Evolutionary conservation across 2,888 invertebrate genomes (phyloP).

Genomic region (Napeogenes inachia): DNA sequence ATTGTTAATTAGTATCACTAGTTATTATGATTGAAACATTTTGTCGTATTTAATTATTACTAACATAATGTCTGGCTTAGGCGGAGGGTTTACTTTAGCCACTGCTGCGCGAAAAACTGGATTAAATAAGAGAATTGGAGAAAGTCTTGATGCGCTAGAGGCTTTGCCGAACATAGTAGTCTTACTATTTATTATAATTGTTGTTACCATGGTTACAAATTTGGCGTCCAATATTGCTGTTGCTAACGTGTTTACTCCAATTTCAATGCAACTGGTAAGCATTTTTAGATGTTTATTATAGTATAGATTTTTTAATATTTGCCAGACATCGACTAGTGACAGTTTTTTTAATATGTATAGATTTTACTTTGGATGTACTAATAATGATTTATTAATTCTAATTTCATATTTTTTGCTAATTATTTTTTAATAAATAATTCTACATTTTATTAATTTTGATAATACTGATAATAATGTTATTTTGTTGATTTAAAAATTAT

Average conservation of each 20-base stretch:
- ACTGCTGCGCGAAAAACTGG: constrained; percentile 46
- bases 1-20: too few relatives aligned
- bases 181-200: constrained; percentile 44
- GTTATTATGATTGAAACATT: too few relatives aligned
- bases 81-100: constrained; percentile 58
- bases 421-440: background rate
- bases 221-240: constrained; percentile 66
- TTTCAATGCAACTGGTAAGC: constrained; percentile 60
- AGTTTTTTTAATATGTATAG: too few relatives aligned
- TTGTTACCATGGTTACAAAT: constrained; percentile 54
- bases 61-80: constrained; percentile 32
- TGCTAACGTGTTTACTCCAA: constrained; percentile 55
- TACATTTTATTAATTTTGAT: background rate
- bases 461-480: too few relatives aligned
- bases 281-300: background rate
- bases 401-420: too few relatives aligned
- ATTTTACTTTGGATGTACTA: too few relatives aligned
- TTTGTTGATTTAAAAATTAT: too few relatives aligned
- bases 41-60: too few relatives aligned
- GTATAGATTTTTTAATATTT: background rate
- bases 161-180: constrained; percentile 38
- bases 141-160: constrained; percentile 35
- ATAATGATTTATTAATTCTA: too few relatives aligned
- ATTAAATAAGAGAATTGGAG: constrained; percentile 50
- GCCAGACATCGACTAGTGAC: too few relatives aligned